phyloP scores from a whole-genome alignment of 2,113 vertebrate species.

The Anhinga rufa region DNA sequence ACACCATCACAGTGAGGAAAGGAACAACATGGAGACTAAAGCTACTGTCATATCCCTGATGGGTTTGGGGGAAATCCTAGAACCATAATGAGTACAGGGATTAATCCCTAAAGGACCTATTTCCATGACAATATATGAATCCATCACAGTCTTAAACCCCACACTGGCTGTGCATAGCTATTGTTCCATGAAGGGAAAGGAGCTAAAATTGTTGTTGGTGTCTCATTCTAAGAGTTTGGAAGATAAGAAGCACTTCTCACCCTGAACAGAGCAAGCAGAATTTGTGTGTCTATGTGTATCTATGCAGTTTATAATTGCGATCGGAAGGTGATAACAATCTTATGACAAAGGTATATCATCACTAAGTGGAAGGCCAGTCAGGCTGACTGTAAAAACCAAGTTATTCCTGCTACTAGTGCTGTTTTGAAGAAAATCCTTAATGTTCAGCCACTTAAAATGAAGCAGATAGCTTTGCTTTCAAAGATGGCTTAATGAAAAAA shows the following conservation, averaged over 20 bases:
- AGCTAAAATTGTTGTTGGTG: not conserved
- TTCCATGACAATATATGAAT: not conserved
- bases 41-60: not conserved
- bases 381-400: not conserved
- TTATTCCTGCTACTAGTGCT: not conserved
- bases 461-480: not conserved
- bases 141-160: not conserved
- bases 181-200: not conserved
- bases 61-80: not conserved
- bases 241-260: not conserved
- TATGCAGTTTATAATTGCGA: not conserved
- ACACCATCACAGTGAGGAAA: not conserved
- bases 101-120: not conserved
- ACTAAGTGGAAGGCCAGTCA: not conserved
- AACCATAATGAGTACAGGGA: not conserved
- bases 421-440: not conserved
- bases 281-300: not conserved
- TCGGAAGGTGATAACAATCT: not conserved
- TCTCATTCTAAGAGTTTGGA: not conserved
- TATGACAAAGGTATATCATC: not conserved
- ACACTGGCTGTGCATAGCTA: accelerated
- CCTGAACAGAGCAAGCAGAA: not conserved
- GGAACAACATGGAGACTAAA: not conserved
- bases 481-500: not conserved
- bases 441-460: not conserved